Evolutionary conservation across 2,797 vertebrate genomes (phyloP), one percentile per base, ranked within the genome.

Genomic region (Hapalemur alaotrensis): DNA sequence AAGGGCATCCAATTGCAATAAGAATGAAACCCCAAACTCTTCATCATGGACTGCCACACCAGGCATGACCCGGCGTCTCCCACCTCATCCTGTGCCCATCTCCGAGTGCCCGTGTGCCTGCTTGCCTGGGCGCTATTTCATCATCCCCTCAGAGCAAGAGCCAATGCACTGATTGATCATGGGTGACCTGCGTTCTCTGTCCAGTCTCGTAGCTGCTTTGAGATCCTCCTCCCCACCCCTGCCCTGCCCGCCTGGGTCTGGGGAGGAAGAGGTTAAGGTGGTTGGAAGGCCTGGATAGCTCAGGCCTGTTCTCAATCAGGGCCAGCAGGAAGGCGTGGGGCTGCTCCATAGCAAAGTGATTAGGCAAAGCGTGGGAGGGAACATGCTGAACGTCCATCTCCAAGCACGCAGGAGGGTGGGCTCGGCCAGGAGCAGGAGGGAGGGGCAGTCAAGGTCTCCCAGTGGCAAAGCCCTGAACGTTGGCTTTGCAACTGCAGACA

Each of bases 191-290:
- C 38, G 22, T 46, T 72, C 46, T 91, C 94, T 93, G 72, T 59
- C 3, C 17, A 76, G 41, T 82, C 89, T 43, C 43, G 90, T 17
- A 81, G 28, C 35, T 50, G 52, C 65, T 67, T 93, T 48, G 15
- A 54, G 52, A 17, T 32, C 32, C 25, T 79, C 14, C 48, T 38
- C 12, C 3, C 61, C 8, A 12, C 22, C 17, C 48, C 10, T 50
- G 32, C 48, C 94, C 35, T 87, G 59, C 43, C 18, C 78, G 18
- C 12, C 25, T 2, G 23, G 82, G 28, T 70, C 50, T 61, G 89
- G 96, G 93, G 97, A 98, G 95, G 95, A 95, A 96, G 50, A 89
- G 87, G 95, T 97, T 98, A 98, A 97, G 48, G 17, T 80, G 70
- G 38, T 65, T 93, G 92, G 95, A 93, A 84, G 78, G 59, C 38